These are phyloP conservation scores for rat (Rattus norvegicus) DNA, from an alignment of 2,113 vertebrate genomes.

Conservation along the genomic window DNA sequence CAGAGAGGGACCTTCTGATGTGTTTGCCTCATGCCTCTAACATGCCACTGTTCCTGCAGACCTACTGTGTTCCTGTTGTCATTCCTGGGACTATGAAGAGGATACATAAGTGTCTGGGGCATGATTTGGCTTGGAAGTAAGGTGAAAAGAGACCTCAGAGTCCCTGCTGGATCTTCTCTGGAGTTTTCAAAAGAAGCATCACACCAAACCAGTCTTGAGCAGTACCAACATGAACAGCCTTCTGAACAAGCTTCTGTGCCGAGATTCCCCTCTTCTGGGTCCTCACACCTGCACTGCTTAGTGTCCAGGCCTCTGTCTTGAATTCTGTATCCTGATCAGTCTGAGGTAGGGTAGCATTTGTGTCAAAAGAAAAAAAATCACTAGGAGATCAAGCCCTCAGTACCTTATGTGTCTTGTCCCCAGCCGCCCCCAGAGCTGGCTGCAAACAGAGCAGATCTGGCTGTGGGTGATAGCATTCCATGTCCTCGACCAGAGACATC, in stretches of 20 bases:
- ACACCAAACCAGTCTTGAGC: background rate
- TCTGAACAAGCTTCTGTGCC: slow-evolving; percentile 52
- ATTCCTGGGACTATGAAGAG: background rate
- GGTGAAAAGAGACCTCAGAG: background rate
- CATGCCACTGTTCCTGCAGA: background rate
- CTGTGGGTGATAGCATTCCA: slow-evolving; percentile 67
- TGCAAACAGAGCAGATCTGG: slow-evolving; percentile 58
- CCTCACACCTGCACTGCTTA: background rate
- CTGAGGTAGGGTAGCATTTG: slow-evolving; percentile 53
- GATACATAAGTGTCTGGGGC: background rate
- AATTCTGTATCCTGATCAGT: slow-evolving; percentile 73
- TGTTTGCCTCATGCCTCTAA: background rate
- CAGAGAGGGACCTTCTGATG: no score
- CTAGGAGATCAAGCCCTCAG: slow-evolving; percentile 51
- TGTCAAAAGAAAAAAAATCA: slow-evolving; percentile 67
- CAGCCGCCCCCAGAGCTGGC: slow-evolving; percentile 38
- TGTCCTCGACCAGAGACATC: slow-evolving; percentile 69
- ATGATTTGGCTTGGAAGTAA: background rate
- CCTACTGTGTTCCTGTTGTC: background rate
- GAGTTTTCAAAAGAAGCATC: background rate
- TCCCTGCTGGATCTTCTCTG: background rate
- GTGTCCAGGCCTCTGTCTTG: slow-evolving; percentile 67
- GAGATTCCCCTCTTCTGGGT: slow-evolving; percentile 39
- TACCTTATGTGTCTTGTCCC: slow-evolving; percentile 38
- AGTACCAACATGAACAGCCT: background rate